Evolutionary conservation across 92 coral and sea anemone species (phyloP), one percentile per base, ranked within the genome.

Genomic region (Palythoa heliodiscus): DNA sequence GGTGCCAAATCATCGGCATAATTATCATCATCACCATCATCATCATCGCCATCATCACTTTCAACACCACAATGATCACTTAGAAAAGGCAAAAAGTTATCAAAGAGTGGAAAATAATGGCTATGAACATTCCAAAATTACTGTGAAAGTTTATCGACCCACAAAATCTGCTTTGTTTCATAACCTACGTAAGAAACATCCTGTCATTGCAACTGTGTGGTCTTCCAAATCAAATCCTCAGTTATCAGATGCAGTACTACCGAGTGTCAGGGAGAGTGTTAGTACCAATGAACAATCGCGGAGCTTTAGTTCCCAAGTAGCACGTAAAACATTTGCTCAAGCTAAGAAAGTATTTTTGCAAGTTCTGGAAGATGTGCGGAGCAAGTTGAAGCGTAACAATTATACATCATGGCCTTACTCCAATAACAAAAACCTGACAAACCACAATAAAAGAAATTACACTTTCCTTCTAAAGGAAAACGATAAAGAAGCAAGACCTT

Each of bases 61-160:
- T 48, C 73, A n/a, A 24, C 82, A 37, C 37, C 9, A 29, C 25
- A 37, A 60, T 38, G 55, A 77, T 5, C 43, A 39, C 61, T 47
- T 66, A 38, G 40, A 25, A 66, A 67, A 64, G 2, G 50, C 23
- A 53, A 20, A 68, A 22, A 48, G 17, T 12, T 37, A 47, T 40
- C 75, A 80, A 14, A 80, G 66, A 50, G 22, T 3, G 2, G 55
- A 29, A 25, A 80, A 50, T 1, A 54, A 67, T 13, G 84, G 84
- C 16, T 80, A 61, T 64, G 84, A 64, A 61, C 73, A 79, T 10
- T 79, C 84, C 58, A 64, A 64, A 64, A 63, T 80, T 12, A 80
- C 84, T 23, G 84, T 80, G 40, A 80, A 80, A 73, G 3, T 80
- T 47, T 80, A 80, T 53, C 84, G 84, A 66, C 84, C 84, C 15